Evolutionary conservation across 2,888 invertebrate species (phyloP), one percentile per base, ranked within the genome.

Genomic region (Eueremaeus valkanovi): DNA sequence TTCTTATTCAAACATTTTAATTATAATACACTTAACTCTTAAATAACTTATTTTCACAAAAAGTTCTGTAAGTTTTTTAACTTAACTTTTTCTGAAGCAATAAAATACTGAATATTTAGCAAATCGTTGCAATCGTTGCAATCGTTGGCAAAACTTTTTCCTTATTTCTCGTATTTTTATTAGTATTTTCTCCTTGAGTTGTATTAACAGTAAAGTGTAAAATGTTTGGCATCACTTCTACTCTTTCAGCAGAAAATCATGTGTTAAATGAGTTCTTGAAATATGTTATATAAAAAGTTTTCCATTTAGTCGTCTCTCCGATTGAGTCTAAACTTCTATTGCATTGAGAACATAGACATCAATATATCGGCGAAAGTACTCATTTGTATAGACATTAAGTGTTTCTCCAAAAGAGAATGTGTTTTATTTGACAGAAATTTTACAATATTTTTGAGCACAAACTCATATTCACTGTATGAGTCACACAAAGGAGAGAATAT

Each of bases 371-470:
- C 29, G 16, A 27, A 27, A 58, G 31, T 13, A 58, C 58, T 58
- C 58, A 58, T 58, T 58, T 58, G 58, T 58, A 9, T 58, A 31
- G 29, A 18, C 21, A 55, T 55, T 27, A 24, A 24, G 21, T 24
- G 55, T 55, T 55, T 21, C 11, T 21, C 16, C 31, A 58, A 58
- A 58, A 18, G 58, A 1, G 2, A 58, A 58, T 58, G 58, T 58
- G 8, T 27, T 58, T 58, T 13, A 58, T 58, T 58, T 18, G 55
- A 55, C 27, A 55, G 55, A 24, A 55, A 24, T 55, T 55, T 55
- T 55, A 58, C 58, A 58, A 29, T 58, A 58, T 58, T 58, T 29
- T 58, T 29, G 58, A 58, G 55, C n/a, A n/a, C n/a, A n/a, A 55
- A 36, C 58, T 18, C 18, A 31, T 31, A 21, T 58, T 31, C 29